phyloP scores from a whole-genome alignment of 2,113 vertebrate species.

The Tachysurus fulvidraco region DNA sequence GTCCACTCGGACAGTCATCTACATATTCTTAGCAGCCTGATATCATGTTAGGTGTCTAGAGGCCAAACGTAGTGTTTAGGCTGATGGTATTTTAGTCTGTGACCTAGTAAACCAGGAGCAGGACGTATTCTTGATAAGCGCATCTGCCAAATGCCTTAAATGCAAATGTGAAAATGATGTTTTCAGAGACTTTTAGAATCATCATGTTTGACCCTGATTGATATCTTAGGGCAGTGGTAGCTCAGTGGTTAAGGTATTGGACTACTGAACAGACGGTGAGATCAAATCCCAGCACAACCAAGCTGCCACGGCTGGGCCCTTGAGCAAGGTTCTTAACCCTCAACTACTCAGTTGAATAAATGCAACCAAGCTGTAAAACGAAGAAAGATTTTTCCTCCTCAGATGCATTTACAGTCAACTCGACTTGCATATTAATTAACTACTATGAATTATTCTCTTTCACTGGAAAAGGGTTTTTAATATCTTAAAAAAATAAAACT shows the following conservation, averaged over 20 bases:
- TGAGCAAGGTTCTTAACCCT: too few species aligned
- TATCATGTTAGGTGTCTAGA: background rate
- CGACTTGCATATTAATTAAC: background rate
- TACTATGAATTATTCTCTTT: background rate
- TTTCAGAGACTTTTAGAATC: background rate
- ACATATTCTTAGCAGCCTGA: background rate
- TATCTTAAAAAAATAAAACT: background rate
- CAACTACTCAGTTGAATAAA: too few species aligned
- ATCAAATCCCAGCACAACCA: too few species aligned
- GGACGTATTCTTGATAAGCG: too few species aligned
- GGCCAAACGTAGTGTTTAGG: background rate
- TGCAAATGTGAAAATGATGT: too few species aligned
- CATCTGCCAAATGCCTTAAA: too few species aligned
- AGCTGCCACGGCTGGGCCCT: too few species aligned
- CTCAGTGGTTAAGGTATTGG: too few species aligned
- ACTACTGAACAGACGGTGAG: too few species aligned
- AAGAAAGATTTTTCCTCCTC: background rate
- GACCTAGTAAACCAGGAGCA: too few species aligned
- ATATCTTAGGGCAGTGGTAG: background rate
- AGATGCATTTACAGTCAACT: background rate
- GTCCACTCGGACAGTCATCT: background rate
- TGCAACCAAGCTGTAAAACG: too few species aligned
- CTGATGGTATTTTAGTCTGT: background rate
- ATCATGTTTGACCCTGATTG: background rate
- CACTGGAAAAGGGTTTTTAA: background rate